Evolutionary conservation across 2,797 vertebrate species (phyloP).

Genomic region (Coregonus sp.): DNA sequence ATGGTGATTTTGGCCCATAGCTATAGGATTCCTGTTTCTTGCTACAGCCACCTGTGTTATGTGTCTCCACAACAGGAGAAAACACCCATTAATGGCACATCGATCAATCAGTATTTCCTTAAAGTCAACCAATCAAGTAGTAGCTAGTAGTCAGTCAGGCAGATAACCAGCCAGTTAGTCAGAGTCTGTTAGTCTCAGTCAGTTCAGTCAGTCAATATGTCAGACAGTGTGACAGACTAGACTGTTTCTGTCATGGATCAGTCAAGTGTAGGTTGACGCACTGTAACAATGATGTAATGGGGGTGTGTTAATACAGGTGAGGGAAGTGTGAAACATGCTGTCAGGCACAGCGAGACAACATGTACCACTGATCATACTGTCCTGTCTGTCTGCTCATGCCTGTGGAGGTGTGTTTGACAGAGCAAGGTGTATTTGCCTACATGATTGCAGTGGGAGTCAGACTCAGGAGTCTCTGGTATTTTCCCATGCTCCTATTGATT

Average conservation of each 20-base stretch:
- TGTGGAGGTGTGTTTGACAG: background rate
- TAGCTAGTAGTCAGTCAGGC: background rate
- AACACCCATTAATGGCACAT: background rate
- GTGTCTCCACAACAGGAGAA: background rate
- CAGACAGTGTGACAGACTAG: background rate
- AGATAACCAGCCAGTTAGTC: background rate
- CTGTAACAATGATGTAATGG: conserved; percentile 38
- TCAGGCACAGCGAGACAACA: background rate
- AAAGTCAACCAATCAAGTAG: background rate
- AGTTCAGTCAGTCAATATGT: conserved; percentile 10
- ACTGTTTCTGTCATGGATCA: conserved; percentile 12
- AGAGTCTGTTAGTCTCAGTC: conserved; percentile 14
- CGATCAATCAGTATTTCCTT: background rate
- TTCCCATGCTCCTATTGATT: background rate
- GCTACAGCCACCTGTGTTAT: background rate
- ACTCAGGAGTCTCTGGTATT: conserved; percentile 1
- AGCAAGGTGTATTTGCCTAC: background rate
- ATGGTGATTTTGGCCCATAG: background rate
- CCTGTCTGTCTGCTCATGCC: conserved; percentile 4
- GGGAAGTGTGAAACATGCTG: conserved; percentile 33
- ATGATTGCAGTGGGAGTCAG: background rate
- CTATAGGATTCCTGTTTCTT: background rate
- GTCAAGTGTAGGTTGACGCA: conserved; percentile 25
- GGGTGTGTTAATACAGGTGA: background rate
- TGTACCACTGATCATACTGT: background rate